Conservation (phyloP, 2,113 vertebrate genomes). For the Micronycteris hirsuta region DNA sequence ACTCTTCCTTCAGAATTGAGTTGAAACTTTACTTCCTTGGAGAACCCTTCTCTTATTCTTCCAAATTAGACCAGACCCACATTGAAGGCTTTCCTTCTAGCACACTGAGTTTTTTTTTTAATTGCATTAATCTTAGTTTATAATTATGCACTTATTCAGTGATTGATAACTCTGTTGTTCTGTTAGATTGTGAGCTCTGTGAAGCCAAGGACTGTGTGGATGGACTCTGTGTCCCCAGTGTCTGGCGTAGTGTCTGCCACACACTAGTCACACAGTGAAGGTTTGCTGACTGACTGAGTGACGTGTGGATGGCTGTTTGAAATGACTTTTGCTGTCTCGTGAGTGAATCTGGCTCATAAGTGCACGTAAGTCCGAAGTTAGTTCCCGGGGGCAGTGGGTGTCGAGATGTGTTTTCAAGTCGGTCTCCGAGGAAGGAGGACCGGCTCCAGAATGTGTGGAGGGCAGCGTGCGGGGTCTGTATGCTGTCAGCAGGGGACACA, state of each 20-base stretch:
- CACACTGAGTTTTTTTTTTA: not conserved
- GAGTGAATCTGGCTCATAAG: not conserved
- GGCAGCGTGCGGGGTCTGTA: not conserved
- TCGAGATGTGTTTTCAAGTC: not conserved
- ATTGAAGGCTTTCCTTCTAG: not conserved
- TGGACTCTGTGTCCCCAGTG: not conserved
- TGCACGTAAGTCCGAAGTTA: not conserved
- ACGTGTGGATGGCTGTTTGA: not conserved
- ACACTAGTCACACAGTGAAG: not conserved
- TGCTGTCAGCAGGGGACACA: not conserved
- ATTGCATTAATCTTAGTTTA: not conserved
- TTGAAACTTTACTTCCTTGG: not conserved
- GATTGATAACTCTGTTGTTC: not conserved
- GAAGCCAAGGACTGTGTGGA: not conserved
- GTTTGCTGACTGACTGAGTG: not conserved
- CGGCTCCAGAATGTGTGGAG: not conserved
- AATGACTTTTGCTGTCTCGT: not conserved
- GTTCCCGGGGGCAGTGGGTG: not conserved
- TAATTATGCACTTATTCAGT: not conserved
- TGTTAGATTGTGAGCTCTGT: not conserved
- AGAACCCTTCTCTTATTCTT: not conserved
- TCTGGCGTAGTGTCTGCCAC: not conserved
- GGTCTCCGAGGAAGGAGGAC: not conserved
- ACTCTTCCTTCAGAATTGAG: not conserved
- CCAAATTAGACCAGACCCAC: not conserved